Evolutionary conservation across 2,888 invertebrate species (phyloP), one percentile per base, ranked within the genome.

Genomic region (Ametastegia equiseti): DNA sequence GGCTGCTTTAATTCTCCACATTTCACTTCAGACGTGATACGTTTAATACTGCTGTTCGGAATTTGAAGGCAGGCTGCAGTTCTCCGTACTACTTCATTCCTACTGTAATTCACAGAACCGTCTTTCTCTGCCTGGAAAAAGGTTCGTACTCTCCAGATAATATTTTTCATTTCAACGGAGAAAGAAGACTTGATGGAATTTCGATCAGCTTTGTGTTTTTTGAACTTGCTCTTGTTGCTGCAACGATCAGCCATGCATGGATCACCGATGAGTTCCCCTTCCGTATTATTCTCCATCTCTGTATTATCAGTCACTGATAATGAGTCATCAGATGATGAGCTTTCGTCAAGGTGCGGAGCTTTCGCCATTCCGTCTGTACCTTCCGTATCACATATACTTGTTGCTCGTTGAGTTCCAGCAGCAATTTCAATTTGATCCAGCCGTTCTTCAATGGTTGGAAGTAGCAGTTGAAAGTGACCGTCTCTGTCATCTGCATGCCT

Each of bases 31-130:
- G 11, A n/a, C 2, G 69, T 15, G 7, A 69, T 23, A 19, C 69
- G 69, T 1, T 1, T 13, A 6, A 69, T 42, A 69, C 15, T 69
- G 1, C 9, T 23, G 1, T 69, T 69, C 7, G 42, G 45, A 45
- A 69, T 69, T 45, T 45, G 27, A 0, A 69, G 23, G 23, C 69
- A 69, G 4, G 69, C 69, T 69, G 69, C 42, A 15, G 69, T 69
- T 23, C 5, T 69, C 1, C 13, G 2, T 5, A 42, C 45, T 7
- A 45, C 69, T 23, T 27, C 36, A 27, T 27, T 45, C 11, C 42
- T 45, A 15, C 30, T 5, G n/a, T n/a, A 67, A 13, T 2, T 67
- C 9, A n/a, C 19, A 11, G 11, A 6, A n/a, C n/a, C 27, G 7
- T 45, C 27, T 69, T 69, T 45, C 36, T 69, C 45, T 23, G 69